Evolutionary conservation across 2,797 vertebrate genomes (phyloP).

Genomic region (Tapirus indicus): DNA sequence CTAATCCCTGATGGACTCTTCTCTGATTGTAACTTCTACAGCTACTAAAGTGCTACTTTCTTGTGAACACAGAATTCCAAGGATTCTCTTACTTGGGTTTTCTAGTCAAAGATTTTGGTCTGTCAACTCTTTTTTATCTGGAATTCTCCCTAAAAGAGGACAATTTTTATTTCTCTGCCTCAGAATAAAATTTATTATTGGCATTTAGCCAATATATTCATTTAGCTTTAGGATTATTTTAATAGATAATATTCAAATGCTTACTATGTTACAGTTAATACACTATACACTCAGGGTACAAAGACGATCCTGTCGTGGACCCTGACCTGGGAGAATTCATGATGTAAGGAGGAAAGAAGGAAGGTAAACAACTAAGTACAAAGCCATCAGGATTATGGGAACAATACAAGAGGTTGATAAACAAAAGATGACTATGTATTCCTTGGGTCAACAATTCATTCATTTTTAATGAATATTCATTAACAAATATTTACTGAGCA

Average conservation of each 20-base stretch:
- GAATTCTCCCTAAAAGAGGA: not conserved
- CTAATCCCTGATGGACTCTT: slow-evolving; percentile 10
- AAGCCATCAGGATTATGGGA: too few relatives aligned
- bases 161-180: not conserved
- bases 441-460: not conserved
- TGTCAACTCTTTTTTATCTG: not conserved
- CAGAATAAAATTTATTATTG: slow-evolving; percentile 35
- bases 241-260: not conserved
- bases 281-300: not conserved
- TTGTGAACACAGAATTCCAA: not conserved
- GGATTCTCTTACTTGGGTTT: not conserved
- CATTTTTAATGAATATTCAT: not conserved
- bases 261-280: not conserved
- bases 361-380: not conserved
- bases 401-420: not conserved
- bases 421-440: not conserved
- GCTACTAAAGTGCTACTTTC: not conserved
- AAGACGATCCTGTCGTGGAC: not conserved
- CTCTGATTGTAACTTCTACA: not conserved
- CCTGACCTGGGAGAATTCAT: not conserved
- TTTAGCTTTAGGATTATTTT: not conserved
- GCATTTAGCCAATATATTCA: not conserved
- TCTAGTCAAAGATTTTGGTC: not conserved
- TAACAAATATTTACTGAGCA: not conserved
- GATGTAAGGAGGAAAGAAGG: not conserved